Evolutionary conservation across 2,113 vertebrate species (phyloP), one percentile per base, ranked within the genome.

Genomic region (Cavia porcellus): DNA sequence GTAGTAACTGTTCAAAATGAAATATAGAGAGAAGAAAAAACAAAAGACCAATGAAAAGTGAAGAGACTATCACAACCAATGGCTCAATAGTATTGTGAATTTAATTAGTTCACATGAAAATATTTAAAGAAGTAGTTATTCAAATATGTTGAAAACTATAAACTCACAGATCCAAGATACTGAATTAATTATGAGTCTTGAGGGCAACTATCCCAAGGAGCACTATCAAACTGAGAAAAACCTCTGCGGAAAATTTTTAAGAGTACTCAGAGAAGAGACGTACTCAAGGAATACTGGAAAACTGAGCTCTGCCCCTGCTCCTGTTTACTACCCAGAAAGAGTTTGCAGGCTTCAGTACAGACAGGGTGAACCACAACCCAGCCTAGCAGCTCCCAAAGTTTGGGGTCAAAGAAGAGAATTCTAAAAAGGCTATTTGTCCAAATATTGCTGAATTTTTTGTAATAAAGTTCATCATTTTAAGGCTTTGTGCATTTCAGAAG

Each of bases 81-180:
- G 47, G 13, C 9, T 55, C 14, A 38, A 30, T 9, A 72, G 11
- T 25, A 59, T 45, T 82, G 45, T 12, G 20, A 64, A 5, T 47
- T 11, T 55, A 57, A 42, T 55, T 84, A 70, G 30, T 4, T 38
- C 20, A 45, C 45, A 24, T 38, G 75, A 92, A 83, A 70, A 61
- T 20, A 82, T 45, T 96, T 77, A 32, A 79, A 94, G 13, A 95
- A 24, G 61, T 52, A 81, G 86, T 62, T 66, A 82, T 17, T 17
- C 66, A 17, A 45, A 75, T 87, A 14, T 83, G 22, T 61, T 86
- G 22, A 38, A 82, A 93, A n/a, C 25, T 10, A 83, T 66, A 57
- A 82, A 75, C 42, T 82, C 57, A 68, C 12, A 68, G 57, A 38
- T 80, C 30, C n/a, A 66, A 89, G 62, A 83, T 22, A 28, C 85